Evolutionary conservation across 1,140 invertebrate species (phyloP).

Genomic region (Sogatella furcifera): DNA sequence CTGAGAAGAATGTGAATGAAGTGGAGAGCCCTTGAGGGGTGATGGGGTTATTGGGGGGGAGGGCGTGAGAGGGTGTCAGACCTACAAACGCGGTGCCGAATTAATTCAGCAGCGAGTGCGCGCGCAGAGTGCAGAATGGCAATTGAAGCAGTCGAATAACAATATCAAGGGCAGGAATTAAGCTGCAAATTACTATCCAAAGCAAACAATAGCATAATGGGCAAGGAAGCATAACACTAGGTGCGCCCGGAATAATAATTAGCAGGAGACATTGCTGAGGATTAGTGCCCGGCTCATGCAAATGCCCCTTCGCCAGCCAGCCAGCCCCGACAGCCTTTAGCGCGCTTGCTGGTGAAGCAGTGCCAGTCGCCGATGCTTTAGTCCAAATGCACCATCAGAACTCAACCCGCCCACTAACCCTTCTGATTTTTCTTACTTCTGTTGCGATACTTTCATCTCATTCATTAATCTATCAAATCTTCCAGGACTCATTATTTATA

Average conservation of each 20-base stretch:
- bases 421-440: no score
- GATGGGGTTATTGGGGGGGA: no score
- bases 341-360: not conserved
- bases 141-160: slow-evolving; percentile 1
- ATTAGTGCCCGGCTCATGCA: not conserved
- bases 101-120: not conserved
- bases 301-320: not conserved
- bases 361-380: not conserved
- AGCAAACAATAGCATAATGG: slow-evolving; percentile 4
- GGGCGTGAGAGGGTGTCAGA: no score
- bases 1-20: no score
- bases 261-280: slow-evolving; percentile 1
- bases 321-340: not conserved
- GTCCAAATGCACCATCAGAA: not conserved
- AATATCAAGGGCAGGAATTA: slow-evolving; percentile 4
- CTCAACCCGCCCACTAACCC: no score
- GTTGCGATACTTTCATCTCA: no score
- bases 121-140: not conserved
- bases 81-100: not conserved
- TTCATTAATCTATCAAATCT: no score
- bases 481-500: no score
- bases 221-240: slow-evolving; percentile 3
- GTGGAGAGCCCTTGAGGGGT: no score
- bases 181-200: slow-evolving; percentile 4
- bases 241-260: slow-evolving; percentile 2